Evolutionary conservation across 2,888 invertebrate species (phyloP), one percentile per base, ranked within the genome.

Genomic region (Odontocolon sp.): DNA sequence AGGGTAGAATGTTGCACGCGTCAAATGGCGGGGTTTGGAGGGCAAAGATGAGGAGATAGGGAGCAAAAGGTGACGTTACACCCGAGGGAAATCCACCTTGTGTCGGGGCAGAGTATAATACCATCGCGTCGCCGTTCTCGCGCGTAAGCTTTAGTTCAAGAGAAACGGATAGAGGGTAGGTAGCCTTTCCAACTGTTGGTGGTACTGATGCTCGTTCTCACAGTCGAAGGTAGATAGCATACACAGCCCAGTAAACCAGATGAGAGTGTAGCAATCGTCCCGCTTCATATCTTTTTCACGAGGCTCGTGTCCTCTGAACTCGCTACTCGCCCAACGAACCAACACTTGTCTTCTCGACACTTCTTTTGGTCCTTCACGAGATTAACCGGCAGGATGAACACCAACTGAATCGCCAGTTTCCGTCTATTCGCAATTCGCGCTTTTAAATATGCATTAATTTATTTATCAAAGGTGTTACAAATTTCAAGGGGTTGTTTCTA

Each of bases 1-100:
- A 47, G 42, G 33, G 33, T 47, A 23, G 36, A 50, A 42, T n/a
- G 67, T 67, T 47, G 59, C 64, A 66, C 69, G 66, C 45, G 69
- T 45, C 52, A 56, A 63, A 70, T 33, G 45, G 14, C 21, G 31
- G 45, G 42, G 45, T 33, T 42, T 36, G 16, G 40, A 11, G 40
- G 54, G 38, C 33, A 16, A 8, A 26, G 54, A n/a, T n/a, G n/a
- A n/a, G n/a, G n/a, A n/a, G n/a, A n/a, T n/a, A n/a, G 5, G 21
- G 21, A 50, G 50, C 6, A 21, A 38, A 50, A 57, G 52, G 57
- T 45, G 67, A 74, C 47, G 81, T 77, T 59, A 81, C 77, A 79
- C 84, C 80, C 85, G 67, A n/a, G 84, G 85, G 85, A 85, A 85
- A 85, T 85, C 80, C 80, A 52, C 67, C 64, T 42, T 66, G 80